These are phyloP conservation scores for Zapus hudsonius DNA, from an alignment of 2,113 vertebrate species.

Conservation along the genomic window DNA sequence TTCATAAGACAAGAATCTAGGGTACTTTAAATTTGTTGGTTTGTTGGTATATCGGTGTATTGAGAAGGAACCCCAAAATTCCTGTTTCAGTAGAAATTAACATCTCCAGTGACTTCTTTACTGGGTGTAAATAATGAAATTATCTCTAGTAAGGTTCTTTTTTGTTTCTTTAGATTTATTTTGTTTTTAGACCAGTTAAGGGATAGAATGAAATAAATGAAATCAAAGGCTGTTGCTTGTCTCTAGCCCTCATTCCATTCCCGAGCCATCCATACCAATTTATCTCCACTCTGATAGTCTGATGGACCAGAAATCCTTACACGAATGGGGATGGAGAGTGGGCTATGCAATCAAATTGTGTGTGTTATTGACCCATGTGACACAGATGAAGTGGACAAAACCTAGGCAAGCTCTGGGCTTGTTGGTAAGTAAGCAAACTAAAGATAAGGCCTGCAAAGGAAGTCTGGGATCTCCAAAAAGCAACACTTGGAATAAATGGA, in stretches of 20 bases:
- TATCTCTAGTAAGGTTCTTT: background rate
- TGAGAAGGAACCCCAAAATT: too few relatives aligned
- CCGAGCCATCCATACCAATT: background rate
- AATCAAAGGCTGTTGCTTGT: background rate
- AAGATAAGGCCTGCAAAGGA: background rate
- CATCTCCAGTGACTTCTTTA: background rate
- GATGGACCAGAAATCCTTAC: background rate
- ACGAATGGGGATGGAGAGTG: background rate
- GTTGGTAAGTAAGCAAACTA: background rate
- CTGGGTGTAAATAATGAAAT: background rate
- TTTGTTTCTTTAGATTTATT: background rate
- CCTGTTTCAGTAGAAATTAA: background rate
- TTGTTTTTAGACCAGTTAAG: conserved; percentile 15
- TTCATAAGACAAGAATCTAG: too few relatives aligned
- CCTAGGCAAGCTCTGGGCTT: background rate
- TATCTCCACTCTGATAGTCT: background rate
- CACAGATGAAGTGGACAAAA: background rate
- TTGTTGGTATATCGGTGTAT: too few relatives aligned
- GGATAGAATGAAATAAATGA: background rate
- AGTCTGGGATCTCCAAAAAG: background rate
- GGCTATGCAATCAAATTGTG: background rate
- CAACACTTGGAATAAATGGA: background rate
- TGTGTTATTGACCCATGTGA: background rate
- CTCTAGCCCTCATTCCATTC: background rate
- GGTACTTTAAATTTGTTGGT: too few relatives aligned